Evolutionary conservation across 2,888 invertebrate genomes (phyloP).

Genomic region (Machimus atricapillus): DNA sequence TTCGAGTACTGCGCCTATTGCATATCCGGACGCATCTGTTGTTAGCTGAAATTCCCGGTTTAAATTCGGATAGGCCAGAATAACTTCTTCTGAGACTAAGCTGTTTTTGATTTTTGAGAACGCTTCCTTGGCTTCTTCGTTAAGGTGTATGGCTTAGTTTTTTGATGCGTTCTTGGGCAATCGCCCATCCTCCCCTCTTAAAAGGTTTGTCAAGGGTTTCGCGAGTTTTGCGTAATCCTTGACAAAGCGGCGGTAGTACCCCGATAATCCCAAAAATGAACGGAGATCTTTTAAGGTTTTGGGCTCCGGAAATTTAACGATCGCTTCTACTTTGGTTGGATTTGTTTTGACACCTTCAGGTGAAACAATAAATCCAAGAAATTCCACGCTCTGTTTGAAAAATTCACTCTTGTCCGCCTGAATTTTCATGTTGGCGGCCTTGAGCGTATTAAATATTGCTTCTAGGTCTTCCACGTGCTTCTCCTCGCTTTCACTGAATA

Average conservation of each 20-base stretch:
- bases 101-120: neutral
- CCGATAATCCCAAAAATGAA: slow-evolving; percentile 39
- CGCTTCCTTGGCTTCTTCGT: neutral
- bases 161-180: slow-evolving; percentile 46
- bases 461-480: slow-evolving; percentile 42
- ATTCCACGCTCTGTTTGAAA: slow-evolving; percentile 17
- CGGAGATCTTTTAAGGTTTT: slow-evolving; percentile 38
- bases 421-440: slow-evolving; percentile 48
- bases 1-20: neutral
- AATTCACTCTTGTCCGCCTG: slow-evolving; percentile 49
- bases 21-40: neutral
- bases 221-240: slow-evolving; percentile 36
- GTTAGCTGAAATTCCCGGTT: neutral
- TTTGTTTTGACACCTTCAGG: slow-evolving; percentile 41
- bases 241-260: slow-evolving; percentile 43
- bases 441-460: slow-evolving; percentile 37
- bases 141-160: slow-evolving; percentile 41
- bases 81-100: neutral
- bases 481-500: slow-evolving; percentile 41
- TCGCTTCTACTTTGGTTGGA: slow-evolving; percentile 40
- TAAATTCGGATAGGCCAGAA: neutral
- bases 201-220: slow-evolving; percentile 35
- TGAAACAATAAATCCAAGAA: slow-evolving; percentile 40
- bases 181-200: slow-evolving; percentile 41
- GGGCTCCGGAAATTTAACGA: slow-evolving; percentile 34